phyloP scores from a whole-genome alignment of 2,797 vertebrate genomes.

The Megaceryle alcyon region DNA sequence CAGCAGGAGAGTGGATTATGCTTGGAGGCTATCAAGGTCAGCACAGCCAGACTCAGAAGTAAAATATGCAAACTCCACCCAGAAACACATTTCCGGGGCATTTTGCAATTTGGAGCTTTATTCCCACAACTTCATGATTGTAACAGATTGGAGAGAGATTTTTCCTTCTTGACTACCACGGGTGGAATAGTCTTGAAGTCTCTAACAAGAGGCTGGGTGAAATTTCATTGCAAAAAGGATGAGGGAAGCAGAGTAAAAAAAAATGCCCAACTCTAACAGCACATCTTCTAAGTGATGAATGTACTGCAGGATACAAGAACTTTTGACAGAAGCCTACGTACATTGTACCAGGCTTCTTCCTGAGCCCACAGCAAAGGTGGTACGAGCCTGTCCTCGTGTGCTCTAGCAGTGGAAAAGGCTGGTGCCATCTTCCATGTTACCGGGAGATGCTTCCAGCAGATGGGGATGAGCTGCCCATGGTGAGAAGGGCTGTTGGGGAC shows the following conservation, averaged over 20 bases:
- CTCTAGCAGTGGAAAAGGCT: background rate
- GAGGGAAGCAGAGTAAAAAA: background rate
- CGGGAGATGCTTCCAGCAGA: background rate
- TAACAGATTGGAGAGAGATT: background rate
- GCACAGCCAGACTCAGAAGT: background rate
- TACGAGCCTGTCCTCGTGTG: accelerated
- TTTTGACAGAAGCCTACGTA: background rate
- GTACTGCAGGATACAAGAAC: background rate
- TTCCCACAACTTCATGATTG: accelerated
- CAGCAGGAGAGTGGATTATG: accelerated
- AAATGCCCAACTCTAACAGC: background rate
- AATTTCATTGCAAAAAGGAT: background rate
- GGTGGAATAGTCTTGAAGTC: background rate
- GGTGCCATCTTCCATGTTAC: background rate
- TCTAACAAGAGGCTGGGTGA: background rate
- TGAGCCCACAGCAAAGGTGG: background rate
- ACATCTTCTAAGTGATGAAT: background rate
- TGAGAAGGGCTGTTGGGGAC: background rate
- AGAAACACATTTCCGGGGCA: background rate
- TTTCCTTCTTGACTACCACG: background rate
- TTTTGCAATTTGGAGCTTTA: background rate
- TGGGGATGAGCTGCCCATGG: background rate
- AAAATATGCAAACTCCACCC: background rate
- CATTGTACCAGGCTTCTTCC: background rate
- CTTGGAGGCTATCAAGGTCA: background rate